Conservation (phyloP, 1,140 invertebrate genomes). For the Leptopilina clavipes region DNA sequence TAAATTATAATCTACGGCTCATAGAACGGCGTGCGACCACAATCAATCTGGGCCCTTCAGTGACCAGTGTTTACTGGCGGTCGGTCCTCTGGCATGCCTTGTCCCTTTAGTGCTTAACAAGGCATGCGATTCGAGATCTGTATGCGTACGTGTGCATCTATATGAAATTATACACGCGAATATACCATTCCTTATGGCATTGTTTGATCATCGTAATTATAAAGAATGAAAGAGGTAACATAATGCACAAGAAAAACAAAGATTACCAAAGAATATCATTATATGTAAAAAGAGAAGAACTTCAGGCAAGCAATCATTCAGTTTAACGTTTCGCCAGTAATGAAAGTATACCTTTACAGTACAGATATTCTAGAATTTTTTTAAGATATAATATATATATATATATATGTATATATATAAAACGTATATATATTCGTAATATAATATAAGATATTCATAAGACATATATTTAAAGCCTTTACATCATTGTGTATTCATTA, state of each 20-base stretch:
- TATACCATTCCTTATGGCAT: neutral
- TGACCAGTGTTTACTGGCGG: constrained; percentile 24
- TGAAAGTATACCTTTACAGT: too few species aligned
- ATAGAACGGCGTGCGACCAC: constrained; percentile 25
- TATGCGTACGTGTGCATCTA: constrained; percentile 1
- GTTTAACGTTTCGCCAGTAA: too few species aligned
- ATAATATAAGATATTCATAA: too few species aligned
- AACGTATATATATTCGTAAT: too few species aligned
- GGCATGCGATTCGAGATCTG: constrained; percentile 15
- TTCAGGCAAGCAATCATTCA: too few species aligned
- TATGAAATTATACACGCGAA: neutral
- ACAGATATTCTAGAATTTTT: too few species aligned
- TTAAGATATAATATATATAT: too few species aligned
- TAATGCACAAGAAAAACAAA: neutral
- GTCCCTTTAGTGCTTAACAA: neutral
- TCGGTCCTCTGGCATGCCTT: constrained; percentile 9
- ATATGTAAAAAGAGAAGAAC: too few species aligned
- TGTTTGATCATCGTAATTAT: constrained; percentile 1
- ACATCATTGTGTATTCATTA: constrained; percentile 41
- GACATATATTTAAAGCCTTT: constrained; percentile 36
- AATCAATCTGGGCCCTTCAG: constrained; percentile 24
- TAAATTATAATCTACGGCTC: constrained; percentile 28
- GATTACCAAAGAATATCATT: too few species aligned
- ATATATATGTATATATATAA: too few species aligned
- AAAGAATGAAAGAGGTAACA: neutral